A percentile compares a stretch with the other conserved stretches of the same genome.
phyloP scores from a whole-genome alignment of 1,140 invertebrate genomes.

The Himalopsyche phryganea region DNA sequence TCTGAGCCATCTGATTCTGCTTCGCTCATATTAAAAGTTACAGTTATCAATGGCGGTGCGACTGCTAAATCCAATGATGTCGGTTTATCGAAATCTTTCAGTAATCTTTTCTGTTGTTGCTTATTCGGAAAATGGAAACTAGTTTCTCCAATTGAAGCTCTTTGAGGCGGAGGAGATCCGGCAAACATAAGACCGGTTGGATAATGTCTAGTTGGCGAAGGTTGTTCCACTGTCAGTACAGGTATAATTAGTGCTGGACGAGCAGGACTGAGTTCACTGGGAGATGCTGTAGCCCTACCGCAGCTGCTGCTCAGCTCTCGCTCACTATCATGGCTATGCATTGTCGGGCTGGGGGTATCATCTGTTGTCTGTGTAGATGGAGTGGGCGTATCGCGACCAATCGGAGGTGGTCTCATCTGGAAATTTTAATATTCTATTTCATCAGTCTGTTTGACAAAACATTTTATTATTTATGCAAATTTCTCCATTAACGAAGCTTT shows the following conservation, averaged over 20 bases:
- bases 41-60: slow-evolving; percentile 68
- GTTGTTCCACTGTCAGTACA: slow-evolving; percentile 58
- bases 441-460: too few species aligned
- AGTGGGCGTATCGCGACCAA: slow-evolving; percentile 45
- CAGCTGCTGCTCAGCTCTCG: slow-evolving; percentile 47
- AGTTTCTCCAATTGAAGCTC: slow-evolving; percentile 45
- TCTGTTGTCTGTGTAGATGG: slow-evolving; percentile 49
- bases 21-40: slow-evolving; percentile 70
- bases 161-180: slow-evolving; percentile 61
- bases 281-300: slow-evolving; percentile 32
- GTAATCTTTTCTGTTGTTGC: slow-evolving; percentile 40
- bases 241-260: slow-evolving; percentile 56
- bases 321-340: slow-evolving; percentile 50
- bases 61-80: slow-evolving; percentile 62
- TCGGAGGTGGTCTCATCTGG: slow-evolving; percentile 51
- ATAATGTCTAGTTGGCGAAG: slow-evolving; percentile 53
- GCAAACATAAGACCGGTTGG: slow-evolving; percentile 41
- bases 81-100: slow-evolving; percentile 57
- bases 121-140: slow-evolving; percentile 44
- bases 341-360: slow-evolving; percentile 48
- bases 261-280: slow-evolving; percentile 36
- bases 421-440: slow-evolving; percentile 36
- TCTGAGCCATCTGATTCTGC: slow-evolving; percentile 66
- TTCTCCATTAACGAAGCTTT: too few species aligned
- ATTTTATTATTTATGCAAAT: too few species aligned